Conservation (phyloP, 2,888 invertebrate species). For the Lathronympha strigana region DNA sequence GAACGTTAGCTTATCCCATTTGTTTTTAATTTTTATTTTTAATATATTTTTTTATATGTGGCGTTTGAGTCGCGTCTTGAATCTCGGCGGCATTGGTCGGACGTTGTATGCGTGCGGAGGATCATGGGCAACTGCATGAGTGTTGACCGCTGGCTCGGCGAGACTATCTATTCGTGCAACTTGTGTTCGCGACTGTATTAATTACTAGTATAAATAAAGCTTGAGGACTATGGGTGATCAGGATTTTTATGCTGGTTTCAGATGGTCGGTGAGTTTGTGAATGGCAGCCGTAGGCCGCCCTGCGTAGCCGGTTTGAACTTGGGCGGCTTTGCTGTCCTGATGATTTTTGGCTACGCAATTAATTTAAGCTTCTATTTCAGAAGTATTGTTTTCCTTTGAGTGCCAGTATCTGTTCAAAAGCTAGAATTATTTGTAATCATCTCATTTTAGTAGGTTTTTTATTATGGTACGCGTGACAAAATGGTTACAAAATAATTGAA, state of each 20-base stretch:
- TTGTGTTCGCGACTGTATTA: background rate
- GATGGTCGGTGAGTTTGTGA: background rate
- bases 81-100: constrained; percentile 67
- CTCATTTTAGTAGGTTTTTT: no score
- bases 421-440: no score
- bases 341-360: no score
- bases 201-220: background rate
- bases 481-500: no score
- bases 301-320: constrained; percentile 8
- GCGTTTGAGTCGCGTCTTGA: constrained; percentile 75
- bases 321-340: background rate
- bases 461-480: no score
- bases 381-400: no score
- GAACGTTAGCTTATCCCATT: constrained; percentile 66
- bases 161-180: background rate
- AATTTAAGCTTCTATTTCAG: no score
- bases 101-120: constrained; percentile 44
- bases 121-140: constrained; percentile 18
- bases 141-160: background rate
- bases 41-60: constrained; percentile 50
- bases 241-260: background rate
- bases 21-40: constrained; percentile 50
- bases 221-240: background rate
- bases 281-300: background rate
- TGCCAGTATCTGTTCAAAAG: no score